Base-by-base conservation (phyloP, 2,797 vertebrate species). In the Muscicapa striata region DNA sequence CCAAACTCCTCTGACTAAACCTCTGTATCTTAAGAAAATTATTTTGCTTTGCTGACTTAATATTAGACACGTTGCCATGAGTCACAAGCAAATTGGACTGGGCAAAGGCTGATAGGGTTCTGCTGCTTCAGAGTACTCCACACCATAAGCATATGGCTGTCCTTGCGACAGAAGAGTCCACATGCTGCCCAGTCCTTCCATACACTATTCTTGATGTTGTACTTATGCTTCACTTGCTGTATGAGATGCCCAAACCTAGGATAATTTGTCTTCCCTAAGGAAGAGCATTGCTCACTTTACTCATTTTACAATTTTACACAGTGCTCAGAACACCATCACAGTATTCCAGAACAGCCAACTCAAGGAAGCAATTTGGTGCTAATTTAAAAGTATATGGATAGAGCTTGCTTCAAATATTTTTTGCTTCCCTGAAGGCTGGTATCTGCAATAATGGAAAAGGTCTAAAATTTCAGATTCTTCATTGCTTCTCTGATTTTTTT, bases 111-210 rank as follows among this genome's bases (percentile, higher is more conserved):
- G n/a, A 15, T 13, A 34, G 1, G 11, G 58, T 43, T 90, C 75
- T 87, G 67, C 41, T 63, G 1, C 32, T 43, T 90, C 38, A 43
- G 49, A 32, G 18, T 32, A 13, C 16, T n/a, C 26, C 36, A 57
- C 6, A 10, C 18, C 29, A n/a, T 9, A 17, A 11, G 2, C 15
- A 36, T 36, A 36, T 36, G 13, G 54, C n/a, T 57, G 32, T 36
- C 58, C 46, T 27, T 57, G 61, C 0, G 0, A 34, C 21, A 62
- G 38, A 61, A 84, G 8, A 10, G 17, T 54, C 54, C 21, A 5
- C 1, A 0, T 11, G 57, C 69, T 88, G 43, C 21, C 21, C n/a
- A 48, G 22, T 63, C 55, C 38, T 69, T 74, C 59, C 36, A n/a
- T 19, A 32, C 4, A 5, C 34, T 64, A 7, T 46, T n/a, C n/a